Evolutionary conservation across 2,888 invertebrate species (phyloP), one percentile per base, ranked within the genome.

Genomic region (Spilosoma lubricipeda): DNA sequence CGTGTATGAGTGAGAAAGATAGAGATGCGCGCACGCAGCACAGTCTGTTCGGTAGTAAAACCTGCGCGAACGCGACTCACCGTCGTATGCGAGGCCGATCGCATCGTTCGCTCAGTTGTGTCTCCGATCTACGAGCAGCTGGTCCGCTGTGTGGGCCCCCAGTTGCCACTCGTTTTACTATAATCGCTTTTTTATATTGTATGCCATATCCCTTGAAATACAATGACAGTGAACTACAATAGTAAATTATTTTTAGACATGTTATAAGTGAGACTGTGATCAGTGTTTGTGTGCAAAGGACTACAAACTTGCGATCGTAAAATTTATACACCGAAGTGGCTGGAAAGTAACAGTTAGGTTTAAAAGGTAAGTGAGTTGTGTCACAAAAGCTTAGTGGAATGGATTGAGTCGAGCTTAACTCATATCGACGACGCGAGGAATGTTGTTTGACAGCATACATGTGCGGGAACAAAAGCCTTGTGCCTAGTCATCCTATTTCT

Each of bases 401-500:
- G 92, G 89, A 93, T 93, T 91, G 92, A 92, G 92, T 92, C 91
- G 92, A 93, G 95, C 92, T 93, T 92, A 92, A 93, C 91, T 92
- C 91, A 93, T 93, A 94, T 94, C 93, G 93, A 92, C 93, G 92
- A 92, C 90, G 92, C 89, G 90, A 92, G 95, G 95, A 95, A 95
- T 95, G 95, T 92, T 90, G 95, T 93, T 93, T 93, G 95, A 95
- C 95, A 93, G 94, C 95, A 93, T 94, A 93, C 93, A 93, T 93
- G 91, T 94, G 92, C 93, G 93, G 93, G 94, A 95, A 95, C 94
- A 95, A 95, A 94, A 95, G 95, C 93, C 93, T 93, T 93, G 90
- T 93, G 93, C 93, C 93, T 89, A 93, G 92, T 93, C 94, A 92
- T 93, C 91, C 89, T 90, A 89, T 90, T 90, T 92, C 89, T 92